A percentile compares a stretch with the other conserved stretches of the same genome.
Evolutionary conservation across 2,888 invertebrate species (phyloP).

Genomic region (Litoditis marina): DNA sequence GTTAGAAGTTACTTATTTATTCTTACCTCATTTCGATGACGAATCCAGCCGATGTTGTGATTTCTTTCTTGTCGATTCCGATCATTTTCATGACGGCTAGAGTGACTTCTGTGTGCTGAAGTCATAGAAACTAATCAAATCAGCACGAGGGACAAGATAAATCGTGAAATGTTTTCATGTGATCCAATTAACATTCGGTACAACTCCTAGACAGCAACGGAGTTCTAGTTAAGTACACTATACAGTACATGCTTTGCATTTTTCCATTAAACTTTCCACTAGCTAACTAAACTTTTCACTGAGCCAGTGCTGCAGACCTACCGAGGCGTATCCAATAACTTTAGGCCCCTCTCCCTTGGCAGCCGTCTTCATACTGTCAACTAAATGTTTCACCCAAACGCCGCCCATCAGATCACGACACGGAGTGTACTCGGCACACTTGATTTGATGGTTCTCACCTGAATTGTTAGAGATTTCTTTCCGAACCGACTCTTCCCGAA

Average conservation of each 20-base stretch:
- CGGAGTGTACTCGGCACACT: constrained; percentile 40
- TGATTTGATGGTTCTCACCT: constrained; percentile 46
- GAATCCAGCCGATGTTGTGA: constrained; percentile 48
- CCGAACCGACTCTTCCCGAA: too few species aligned
- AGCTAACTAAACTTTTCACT: neutral
- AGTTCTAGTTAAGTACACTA: too few species aligned
- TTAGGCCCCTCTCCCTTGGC: constrained; percentile 25
- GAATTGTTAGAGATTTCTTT: too few species aligned
- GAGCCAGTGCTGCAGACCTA: constrained; percentile 4
- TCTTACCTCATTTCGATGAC: constrained; percentile 34
- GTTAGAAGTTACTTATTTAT: too few species aligned
- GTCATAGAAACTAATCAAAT: neutral
- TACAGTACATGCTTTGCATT: too few species aligned
- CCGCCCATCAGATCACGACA: constrained; percentile 51
- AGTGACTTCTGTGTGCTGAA: constrained; percentile 49
- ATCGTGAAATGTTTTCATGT: too few species aligned
- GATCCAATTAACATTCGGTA: too few species aligned
- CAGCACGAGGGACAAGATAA: too few species aligned
- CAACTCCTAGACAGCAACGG: too few species aligned
- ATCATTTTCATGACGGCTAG: constrained; percentile 41
- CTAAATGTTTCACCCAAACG: constrained; percentile 37
- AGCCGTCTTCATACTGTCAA: constrained; percentile 23
- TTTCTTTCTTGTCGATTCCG: constrained; percentile 34
- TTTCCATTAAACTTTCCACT: too few species aligned
- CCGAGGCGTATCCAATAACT: constrained; percentile 44